These are phyloP conservation scores for Vespertilio murinus DNA, from an alignment of 2,797 vertebrate species.

Conservation along the genomic window DNA sequence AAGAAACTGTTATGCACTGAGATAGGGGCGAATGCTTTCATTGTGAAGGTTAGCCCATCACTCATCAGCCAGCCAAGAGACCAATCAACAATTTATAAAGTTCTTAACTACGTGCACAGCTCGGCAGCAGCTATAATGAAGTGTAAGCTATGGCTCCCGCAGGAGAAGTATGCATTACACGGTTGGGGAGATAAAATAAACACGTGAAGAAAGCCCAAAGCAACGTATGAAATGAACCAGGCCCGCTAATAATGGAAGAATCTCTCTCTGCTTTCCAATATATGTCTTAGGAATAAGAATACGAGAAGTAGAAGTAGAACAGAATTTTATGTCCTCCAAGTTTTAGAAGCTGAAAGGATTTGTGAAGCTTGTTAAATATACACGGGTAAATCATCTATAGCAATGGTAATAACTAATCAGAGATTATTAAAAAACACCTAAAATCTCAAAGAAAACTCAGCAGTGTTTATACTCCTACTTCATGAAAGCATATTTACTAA, in stretches of 20 bases:
- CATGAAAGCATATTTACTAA: conserved; percentile 15
- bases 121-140: background rate
- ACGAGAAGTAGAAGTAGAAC: background rate
- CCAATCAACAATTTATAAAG: background rate
- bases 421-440: background rate
- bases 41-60: background rate
- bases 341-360: background rate
- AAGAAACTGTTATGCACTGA: background rate
- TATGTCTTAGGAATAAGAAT: background rate
- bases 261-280: background rate
- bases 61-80: background rate
- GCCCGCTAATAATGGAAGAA: background rate
- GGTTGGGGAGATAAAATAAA: background rate
- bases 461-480: background rate
- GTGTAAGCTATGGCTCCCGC: background rate
- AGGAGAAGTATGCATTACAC: background rate
- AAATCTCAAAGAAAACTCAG: conserved; percentile 11
- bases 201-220: background rate
- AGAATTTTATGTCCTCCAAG: conserved; percentile 4
- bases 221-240: background rate
- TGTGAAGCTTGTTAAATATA: background rate
- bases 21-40: background rate
- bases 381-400: background rate
- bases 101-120: background rate
- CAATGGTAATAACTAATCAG: background rate